These are phyloP conservation scores for Beris chalybata DNA, from an alignment of 2,888 invertebrate genomes.

Conservation along the genomic window DNA sequence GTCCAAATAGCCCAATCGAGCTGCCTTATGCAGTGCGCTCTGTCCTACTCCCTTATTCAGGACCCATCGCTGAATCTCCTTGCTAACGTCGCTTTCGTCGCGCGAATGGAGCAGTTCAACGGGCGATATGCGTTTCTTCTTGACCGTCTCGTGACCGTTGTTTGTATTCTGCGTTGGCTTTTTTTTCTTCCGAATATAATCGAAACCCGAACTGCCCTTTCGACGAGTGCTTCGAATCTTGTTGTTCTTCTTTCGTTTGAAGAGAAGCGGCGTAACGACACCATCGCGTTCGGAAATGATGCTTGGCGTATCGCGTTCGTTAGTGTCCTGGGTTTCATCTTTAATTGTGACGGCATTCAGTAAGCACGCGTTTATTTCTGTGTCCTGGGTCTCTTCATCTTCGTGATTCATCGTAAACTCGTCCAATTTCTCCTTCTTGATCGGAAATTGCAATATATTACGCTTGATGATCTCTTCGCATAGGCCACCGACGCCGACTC, in stretches of 20 bases:
- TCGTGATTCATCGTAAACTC: conserved; percentile 36
- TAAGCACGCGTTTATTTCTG: conserved; percentile 47
- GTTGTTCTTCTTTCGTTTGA: conserved; percentile 44
- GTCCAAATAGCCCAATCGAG: conserved; percentile 85
- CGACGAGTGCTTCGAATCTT: conserved; percentile 46
- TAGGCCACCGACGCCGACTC: neutral
- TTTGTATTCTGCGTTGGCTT: conserved; percentile 62
- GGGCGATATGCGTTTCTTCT: conserved; percentile 54
- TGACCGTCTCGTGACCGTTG: conserved; percentile 52
- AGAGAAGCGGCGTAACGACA: conserved; percentile 35
- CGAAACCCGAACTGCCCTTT: conserved; percentile 64
- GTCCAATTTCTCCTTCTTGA: conserved; percentile 35
- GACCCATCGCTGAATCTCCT: conserved; percentile 87
- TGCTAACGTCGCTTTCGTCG: conserved; percentile 69
- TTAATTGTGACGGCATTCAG: conserved; percentile 56
- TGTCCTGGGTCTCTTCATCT: conserved; percentile 45
- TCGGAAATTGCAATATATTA: conserved; percentile 13
- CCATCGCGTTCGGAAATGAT: conserved; percentile 36
- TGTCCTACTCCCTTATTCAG: conserved; percentile 94
- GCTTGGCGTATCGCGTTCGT: conserved; percentile 49
- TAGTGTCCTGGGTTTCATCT: conserved; percentile 55
- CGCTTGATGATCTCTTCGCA: conserved; percentile 11
- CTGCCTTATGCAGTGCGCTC: conserved; percentile 88
- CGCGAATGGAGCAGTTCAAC: conserved; percentile 39
- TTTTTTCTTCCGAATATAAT: conserved; percentile 88